Conservation (phyloP, 2,888 invertebrate genomes). For the Melanophora roralis region DNA sequence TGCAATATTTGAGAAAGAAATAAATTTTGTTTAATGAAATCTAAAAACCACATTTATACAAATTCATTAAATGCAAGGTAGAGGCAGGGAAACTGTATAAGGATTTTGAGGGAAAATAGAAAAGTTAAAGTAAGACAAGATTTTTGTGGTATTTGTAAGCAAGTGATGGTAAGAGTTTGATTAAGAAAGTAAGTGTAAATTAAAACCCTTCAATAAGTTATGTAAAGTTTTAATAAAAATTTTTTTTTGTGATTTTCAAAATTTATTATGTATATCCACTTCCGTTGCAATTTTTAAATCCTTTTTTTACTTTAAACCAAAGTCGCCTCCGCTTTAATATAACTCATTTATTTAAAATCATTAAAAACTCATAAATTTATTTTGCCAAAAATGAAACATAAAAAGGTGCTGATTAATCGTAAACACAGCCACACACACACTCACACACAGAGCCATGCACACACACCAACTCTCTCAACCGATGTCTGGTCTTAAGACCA, state of each 20-base stretch:
- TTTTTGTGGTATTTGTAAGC: constrained; percentile 27
- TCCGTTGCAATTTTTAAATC: too few species aligned
- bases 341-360: constrained; percentile 57
- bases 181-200: too few species aligned
- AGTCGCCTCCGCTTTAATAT: constrained; percentile 30
- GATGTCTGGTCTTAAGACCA: constrained; percentile 22
- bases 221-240: too few species aligned
- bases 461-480: too few species aligned
- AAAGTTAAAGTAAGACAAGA: not conserved
- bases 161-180: not conserved
- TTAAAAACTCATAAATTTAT: constrained; percentile 60
- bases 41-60: constrained; percentile 32
- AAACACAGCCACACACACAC: constrained; percentile 44
- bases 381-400: constrained; percentile 65
- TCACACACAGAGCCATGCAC: too few species aligned
- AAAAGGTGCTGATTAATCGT: constrained; percentile 77
- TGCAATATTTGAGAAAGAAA: constrained; percentile 48
- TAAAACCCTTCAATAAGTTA: too few species aligned
- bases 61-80: not conserved
- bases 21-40: constrained; percentile 47
- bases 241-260: too few species aligned
- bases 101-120: not conserved
- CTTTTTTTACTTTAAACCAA: too few species aligned
- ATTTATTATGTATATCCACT: too few species aligned
- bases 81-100: too few species aligned